Evolutionary conservation across 2,113 vertebrate species (phyloP).

Genomic region (Oncorhynchus gorbuscha): DNA sequence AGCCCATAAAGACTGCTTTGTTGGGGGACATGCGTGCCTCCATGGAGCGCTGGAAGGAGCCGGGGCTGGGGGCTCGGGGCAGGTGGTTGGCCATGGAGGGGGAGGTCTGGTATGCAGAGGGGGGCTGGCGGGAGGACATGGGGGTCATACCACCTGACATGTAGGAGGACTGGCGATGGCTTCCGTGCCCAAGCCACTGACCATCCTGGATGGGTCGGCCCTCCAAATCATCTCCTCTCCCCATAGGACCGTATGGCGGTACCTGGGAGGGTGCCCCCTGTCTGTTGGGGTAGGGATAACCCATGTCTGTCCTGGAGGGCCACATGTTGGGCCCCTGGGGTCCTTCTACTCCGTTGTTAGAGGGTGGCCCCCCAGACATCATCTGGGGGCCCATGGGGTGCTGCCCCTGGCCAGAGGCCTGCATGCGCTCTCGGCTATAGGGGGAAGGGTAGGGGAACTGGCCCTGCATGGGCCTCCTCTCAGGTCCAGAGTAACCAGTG

Average conservation of each 20-base stretch:
- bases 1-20: slow-evolving; percentile 88
- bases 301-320: slow-evolving; percentile 91
- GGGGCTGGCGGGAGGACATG: slow-evolving; percentile 83
- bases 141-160: slow-evolving; percentile 86
- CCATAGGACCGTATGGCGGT: slow-evolving; percentile 84
- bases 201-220: slow-evolving; percentile 86
- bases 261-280: slow-evolving; percentile 77
- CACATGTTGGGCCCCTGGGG: slow-evolving; percentile 87
- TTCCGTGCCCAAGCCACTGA: slow-evolving; percentile 72
- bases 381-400: slow-evolving; percentile 68
- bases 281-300: slow-evolving; percentile 88
- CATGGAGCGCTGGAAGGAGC: slow-evolving; percentile 91
- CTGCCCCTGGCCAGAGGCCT: slow-evolving; percentile 74
- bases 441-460: slow-evolving; percentile 89
- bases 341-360: slow-evolving; percentile 77
- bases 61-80: slow-evolving; percentile 87
- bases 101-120: slow-evolving; percentile 89
- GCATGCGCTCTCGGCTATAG: slow-evolving; percentile 87
- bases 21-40: slow-evolving; percentile 93
- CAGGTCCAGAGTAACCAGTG: slow-evolving; percentile 84
- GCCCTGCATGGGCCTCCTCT: slow-evolving; percentile 87
- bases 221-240: slow-evolving; percentile 89
- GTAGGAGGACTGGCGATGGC: slow-evolving; percentile 77
- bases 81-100: slow-evolving; percentile 67
- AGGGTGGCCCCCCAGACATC: slow-evolving; percentile 84